Conservation (phyloP, 1,140 invertebrate species). For the Achroia grisella region DNA sequence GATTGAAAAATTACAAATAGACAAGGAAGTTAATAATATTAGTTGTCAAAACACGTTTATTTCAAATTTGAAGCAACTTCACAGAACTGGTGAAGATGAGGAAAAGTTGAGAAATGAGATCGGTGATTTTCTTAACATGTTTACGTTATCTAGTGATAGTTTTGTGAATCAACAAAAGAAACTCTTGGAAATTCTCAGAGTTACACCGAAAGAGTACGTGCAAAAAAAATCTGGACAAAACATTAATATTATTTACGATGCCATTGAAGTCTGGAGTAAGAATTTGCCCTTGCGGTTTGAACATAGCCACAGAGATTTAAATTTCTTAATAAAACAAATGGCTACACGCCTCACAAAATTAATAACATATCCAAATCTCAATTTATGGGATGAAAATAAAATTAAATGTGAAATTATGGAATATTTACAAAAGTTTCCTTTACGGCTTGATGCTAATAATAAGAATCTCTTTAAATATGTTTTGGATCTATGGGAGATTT, state of each 20-base stretch:
- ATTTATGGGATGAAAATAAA: neutral
- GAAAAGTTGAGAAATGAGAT: too few species aligned
- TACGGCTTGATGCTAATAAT: neutral
- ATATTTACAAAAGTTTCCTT: conserved; percentile 3
- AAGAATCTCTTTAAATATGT: neutral
- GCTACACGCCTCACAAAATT: neutral
- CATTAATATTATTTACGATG: neutral
- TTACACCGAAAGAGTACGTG: too few species aligned
- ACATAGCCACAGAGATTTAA: neutral
- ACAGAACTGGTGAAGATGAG: too few species aligned
- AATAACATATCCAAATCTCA: neutral
- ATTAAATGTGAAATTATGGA: conserved; percentile 3
- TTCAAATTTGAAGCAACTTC: too few species aligned
- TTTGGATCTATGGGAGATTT: neutral
- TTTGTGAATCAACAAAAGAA: too few species aligned
- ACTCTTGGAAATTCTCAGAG: too few species aligned
- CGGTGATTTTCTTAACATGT: too few species aligned
- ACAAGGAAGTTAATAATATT: too few species aligned
- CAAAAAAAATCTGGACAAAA: neutral
- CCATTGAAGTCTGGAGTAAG: neutral
- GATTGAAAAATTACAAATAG: too few species aligned
- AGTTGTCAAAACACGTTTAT: too few species aligned
- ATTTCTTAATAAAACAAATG: neutral
- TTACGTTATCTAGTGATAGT: too few species aligned
- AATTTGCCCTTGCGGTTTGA: neutral